phyloP scores from a whole-genome alignment of 2,888 invertebrate genomes.

The Melolontha melolontha region DNA sequence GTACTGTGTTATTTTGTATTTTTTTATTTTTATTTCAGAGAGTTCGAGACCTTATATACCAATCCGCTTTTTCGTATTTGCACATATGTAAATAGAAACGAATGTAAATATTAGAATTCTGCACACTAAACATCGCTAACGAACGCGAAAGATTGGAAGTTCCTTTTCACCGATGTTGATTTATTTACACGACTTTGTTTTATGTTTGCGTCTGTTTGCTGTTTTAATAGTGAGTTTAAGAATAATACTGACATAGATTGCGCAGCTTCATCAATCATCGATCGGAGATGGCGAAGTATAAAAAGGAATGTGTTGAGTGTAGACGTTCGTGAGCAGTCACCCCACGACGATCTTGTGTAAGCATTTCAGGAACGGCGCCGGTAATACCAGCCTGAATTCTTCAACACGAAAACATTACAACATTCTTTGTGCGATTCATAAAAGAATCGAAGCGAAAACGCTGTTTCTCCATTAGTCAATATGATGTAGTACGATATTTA shows the following conservation, averaged over 20 bases:
- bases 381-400: constrained; percentile 25
- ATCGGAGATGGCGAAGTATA: constrained; percentile 17
- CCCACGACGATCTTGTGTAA: constrained; percentile 7
- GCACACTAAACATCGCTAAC: background rate
- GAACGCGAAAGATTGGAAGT: background rate
- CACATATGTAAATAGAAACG: too few species aligned
- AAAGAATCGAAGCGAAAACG: constrained; percentile 15
- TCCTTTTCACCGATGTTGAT: background rate
- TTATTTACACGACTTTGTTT: constrained; percentile 1
- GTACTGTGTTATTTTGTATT: too few species aligned
- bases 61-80: too few species aligned
- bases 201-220: background rate
- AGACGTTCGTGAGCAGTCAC: background rate
- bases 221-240: constrained; percentile 16
- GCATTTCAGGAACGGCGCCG: constrained; percentile 20
- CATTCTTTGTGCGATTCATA: constrained; percentile 21
- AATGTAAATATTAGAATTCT: too few species aligned
- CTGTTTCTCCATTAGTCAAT: constrained; percentile 13
- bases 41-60: too few species aligned
- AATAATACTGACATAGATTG: constrained; percentile 1
- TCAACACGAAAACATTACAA: constrained; percentile 25
- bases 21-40: too few species aligned
- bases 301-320: constrained; percentile 14
- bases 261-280: constrained; percentile 28
- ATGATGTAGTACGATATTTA: background rate